Conservation (phyloP, 2,797 vertebrate genomes). For the Sebastes matsubarae region DNA sequence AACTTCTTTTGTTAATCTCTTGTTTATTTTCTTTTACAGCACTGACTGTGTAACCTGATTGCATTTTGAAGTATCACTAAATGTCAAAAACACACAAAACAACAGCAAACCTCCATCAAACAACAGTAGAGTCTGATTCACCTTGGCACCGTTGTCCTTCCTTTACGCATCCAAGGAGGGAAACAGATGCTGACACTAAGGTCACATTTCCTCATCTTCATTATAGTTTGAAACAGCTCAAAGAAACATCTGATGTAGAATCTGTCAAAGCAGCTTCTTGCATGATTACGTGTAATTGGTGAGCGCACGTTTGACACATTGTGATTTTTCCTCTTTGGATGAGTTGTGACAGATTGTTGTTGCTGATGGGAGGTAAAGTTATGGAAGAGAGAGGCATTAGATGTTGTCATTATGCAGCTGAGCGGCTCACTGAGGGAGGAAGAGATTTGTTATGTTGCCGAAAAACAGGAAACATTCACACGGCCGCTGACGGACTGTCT, state of each 20-base stretch:
- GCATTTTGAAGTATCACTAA: background rate
- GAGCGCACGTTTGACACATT: background rate
- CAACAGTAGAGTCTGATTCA: background rate
- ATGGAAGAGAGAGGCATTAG: background rate
- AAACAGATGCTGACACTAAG: background rate
- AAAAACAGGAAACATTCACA: background rate
- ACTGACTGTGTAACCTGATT: too few species aligned
- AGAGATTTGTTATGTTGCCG: background rate
- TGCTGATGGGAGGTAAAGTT: background rate
- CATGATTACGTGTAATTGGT: slow-evolving; percentile 5
- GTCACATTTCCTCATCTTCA: background rate
- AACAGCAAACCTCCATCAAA: background rate
- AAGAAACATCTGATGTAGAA: background rate
- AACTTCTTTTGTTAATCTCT: background rate
- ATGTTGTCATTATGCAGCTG: background rate
- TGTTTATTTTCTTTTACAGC: background rate
- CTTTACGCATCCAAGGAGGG: background rate
- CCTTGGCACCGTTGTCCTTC: background rate
- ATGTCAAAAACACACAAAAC: background rate
- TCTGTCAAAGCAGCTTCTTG: background rate
- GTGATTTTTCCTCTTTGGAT: too few species aligned
- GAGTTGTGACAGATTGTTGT: background rate
- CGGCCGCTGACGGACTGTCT: background rate
- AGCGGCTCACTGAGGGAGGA: background rate
- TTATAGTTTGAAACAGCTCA: background rate